A percentile compares a stretch with the other conserved stretches of the same genome.
Evolutionary conservation across 2,888 invertebrate species (phyloP).

Genomic region (Rugalucina vietnamica): DNA sequence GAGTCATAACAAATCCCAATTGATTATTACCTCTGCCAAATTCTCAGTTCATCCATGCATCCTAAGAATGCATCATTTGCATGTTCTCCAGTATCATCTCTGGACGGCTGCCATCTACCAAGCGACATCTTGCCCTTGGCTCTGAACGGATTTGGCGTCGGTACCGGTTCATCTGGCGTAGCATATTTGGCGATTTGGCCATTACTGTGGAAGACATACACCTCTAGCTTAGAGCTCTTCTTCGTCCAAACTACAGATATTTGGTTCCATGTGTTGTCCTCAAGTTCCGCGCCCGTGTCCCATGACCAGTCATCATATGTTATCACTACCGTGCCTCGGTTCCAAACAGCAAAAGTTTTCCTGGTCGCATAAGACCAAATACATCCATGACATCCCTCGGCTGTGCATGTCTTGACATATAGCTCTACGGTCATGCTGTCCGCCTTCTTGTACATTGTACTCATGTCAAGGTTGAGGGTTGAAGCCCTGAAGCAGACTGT

Average conservation of each 20-base stretch:
- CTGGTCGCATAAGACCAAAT: slow-evolving; percentile 42
- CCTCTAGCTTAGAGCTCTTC: background rate
- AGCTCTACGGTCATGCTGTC: slow-evolving; percentile 39
- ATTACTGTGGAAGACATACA: slow-evolving; percentile 28
- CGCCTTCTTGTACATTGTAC: background rate
- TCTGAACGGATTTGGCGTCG: slow-evolving; percentile 26
- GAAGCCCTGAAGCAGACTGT: background rate
- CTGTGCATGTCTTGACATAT: slow-evolving; percentile 52
- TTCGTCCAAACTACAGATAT: slow-evolving; percentile 34
- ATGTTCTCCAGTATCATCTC: background rate
- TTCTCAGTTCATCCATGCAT: background rate
- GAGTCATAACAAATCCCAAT: no score
- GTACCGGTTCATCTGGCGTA: background rate
- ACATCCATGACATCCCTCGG: slow-evolving; percentile 28
- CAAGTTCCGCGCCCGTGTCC: slow-evolving; percentile 21
- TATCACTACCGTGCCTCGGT: slow-evolving; percentile 32
- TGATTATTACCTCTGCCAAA: slow-evolving; percentile 1
- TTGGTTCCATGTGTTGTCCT: slow-evolving; percentile 48
- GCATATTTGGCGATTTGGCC: background rate
- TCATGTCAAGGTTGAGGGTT: background rate
- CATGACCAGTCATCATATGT: slow-evolving; percentile 30
- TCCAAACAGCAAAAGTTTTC: slow-evolving; percentile 42
- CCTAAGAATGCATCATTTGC: background rate
- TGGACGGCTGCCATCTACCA: slow-evolving; percentile 19
- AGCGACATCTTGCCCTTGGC: slow-evolving; percentile 43